Evolutionary conservation across 2,797 vertebrate genomes (phyloP).

Genomic region (Micropoecilia bifurca): DNA sequence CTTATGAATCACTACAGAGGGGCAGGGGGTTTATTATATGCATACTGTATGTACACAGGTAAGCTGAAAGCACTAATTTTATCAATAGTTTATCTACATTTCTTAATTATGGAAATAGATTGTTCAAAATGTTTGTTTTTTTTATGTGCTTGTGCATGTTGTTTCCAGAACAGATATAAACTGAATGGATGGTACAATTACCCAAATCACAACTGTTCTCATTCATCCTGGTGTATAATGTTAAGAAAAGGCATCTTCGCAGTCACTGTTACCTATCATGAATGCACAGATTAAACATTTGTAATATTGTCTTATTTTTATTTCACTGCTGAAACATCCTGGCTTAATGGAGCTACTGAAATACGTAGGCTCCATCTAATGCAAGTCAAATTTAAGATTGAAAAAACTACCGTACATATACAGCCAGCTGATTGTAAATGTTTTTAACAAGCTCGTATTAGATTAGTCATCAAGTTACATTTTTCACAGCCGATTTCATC

Average conservation of each 20-base stretch:
- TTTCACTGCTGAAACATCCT: background rate
- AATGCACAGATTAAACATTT: slow-evolving; percentile 92
- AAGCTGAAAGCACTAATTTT: slow-evolving; percentile 98
- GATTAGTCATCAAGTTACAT: background rate
- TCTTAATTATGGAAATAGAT: slow-evolving; percentile 89
- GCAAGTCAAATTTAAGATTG: background rate
- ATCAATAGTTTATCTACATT: slow-evolving; percentile 87
- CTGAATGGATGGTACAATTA: slow-evolving; percentile 90
- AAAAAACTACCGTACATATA: no score
- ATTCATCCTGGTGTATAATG: slow-evolving; percentile 81
- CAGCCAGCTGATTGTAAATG: no score
- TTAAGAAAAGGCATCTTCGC: slow-evolving; percentile 83
- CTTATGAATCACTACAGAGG: slow-evolving; percentile 80
- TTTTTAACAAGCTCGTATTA: background rate
- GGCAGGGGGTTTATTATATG: slow-evolving; percentile 76
- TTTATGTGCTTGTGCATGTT: slow-evolving; percentile 76
- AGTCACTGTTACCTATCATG: slow-evolving; percentile 84
- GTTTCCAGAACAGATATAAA: slow-evolving; percentile 84
- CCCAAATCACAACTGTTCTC: slow-evolving; percentile 79
- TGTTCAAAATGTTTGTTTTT: slow-evolving; percentile 82
- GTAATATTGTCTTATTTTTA: slow-evolving; percentile 61
- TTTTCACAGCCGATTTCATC: background rate
- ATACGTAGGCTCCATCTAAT: background rate
- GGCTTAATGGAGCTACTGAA: background rate
- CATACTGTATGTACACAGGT: slow-evolving; percentile 87